Conservation (phyloP, 1,140 invertebrate species). For the Lordiphosa collinella region DNA sequence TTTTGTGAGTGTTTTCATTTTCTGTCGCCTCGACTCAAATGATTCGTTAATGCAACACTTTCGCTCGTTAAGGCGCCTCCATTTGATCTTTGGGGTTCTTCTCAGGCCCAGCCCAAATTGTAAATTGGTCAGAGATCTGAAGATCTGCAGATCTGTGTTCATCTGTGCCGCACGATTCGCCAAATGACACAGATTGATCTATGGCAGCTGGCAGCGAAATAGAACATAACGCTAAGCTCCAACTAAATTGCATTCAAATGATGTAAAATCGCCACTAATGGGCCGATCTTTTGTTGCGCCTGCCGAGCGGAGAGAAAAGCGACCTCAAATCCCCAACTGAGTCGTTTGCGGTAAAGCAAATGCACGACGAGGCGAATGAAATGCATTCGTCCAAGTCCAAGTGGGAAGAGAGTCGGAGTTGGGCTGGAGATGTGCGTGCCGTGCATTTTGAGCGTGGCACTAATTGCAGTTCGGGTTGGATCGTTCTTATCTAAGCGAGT, state of each 20-base stretch:
- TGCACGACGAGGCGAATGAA: conserved; percentile 18
- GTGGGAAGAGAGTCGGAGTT: neutral
- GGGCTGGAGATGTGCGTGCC: conserved; percentile 41
- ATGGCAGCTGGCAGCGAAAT: conserved; percentile 42
- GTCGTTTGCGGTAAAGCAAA: conserved; percentile 65
- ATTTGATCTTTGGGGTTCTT: conserved; percentile 15
- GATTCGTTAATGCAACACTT: conserved; percentile 61
- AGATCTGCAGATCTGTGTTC: conserved; percentile 17
- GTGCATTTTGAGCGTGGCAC: conserved; percentile 55
- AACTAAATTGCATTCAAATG: conserved; percentile 71
- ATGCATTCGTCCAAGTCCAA: conserved; percentile 5
- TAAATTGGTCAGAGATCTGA: no score
- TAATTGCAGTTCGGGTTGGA: conserved; percentile 47
- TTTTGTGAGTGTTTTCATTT: conserved; percentile 50
- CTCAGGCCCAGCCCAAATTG: conserved; percentile 46
- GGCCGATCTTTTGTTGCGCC: conserved; percentile 56
- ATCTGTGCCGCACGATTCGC: conserved; percentile 61
- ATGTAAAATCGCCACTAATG: conserved; percentile 69
- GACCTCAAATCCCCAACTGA: conserved; percentile 53
- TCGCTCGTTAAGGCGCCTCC: conserved; percentile 52
- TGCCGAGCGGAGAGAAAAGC: conserved; percentile 46
- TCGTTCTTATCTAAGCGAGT: conserved; percentile 33
- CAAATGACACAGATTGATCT: conserved; percentile 39
- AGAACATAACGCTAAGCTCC: conserved; percentile 70
- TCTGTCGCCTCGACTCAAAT: conserved; percentile 38